phyloP scores from a whole-genome alignment of 1,140 invertebrate species.

The Leptinotarsa texana region DNA sequence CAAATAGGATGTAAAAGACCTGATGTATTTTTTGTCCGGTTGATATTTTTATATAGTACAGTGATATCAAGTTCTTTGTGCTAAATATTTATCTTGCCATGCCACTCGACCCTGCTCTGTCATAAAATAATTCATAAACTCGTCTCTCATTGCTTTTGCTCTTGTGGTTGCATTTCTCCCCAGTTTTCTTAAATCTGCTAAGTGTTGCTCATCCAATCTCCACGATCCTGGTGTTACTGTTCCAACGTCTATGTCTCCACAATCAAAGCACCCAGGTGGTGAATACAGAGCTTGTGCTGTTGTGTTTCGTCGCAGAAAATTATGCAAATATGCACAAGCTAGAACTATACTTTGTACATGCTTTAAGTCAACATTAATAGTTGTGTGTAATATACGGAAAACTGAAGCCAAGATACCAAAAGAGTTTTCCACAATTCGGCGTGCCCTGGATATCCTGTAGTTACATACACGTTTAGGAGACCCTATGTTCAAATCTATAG shows the following conservation, averaged over 20 bases:
- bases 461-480: too few species aligned
- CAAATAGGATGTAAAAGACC: not conserved
- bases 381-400: slow-evolving; percentile 4
- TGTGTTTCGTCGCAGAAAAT: too few species aligned
- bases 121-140: slow-evolving; percentile 23
- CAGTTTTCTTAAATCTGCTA: not conserved
- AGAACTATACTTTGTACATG: not conserved
- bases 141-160: slow-evolving; percentile 19
- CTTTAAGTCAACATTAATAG: not conserved
- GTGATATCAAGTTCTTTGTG: too few species aligned
- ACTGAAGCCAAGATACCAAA: slow-evolving; percentile 13
- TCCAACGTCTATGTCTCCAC: not conserved
- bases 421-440: slow-evolving; percentile 14
- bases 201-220: slow-evolving; percentile 1
- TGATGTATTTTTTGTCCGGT: not conserved
- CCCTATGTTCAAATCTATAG: slow-evolving; percentile 1
- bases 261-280: not conserved
- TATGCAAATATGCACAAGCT: too few species aligned
- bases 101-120: slow-evolving; percentile 9
- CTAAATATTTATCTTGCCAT: not conserved
- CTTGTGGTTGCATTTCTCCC: slow-evolving; percentile 8
- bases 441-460: not conserved
- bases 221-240: not conserved
- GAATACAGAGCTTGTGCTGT: too few species aligned
- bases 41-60: too few species aligned